Evolutionary conservation across 1,140 invertebrate genomes (phyloP).

Genomic region (Cherax quadricarinatus): DNA sequence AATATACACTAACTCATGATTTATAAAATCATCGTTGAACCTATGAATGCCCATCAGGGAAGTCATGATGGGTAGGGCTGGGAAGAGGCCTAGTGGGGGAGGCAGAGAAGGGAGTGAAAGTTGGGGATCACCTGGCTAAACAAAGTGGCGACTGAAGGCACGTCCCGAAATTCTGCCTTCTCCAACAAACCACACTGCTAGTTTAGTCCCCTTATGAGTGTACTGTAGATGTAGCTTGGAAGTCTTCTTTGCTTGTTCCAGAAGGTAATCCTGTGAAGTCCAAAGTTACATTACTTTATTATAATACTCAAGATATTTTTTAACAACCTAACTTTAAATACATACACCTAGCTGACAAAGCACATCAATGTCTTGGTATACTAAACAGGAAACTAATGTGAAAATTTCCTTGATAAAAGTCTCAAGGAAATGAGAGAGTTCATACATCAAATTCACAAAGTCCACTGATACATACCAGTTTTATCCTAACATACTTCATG

Average conservation of each 20-base stretch:
- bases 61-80: slow-evolving; percentile 46
- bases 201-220: neutral
- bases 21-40: slow-evolving; percentile 29
- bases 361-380: slow-evolving; percentile 11
- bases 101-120: slow-evolving; percentile 39
- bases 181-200: neutral
- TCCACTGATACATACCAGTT: neutral
- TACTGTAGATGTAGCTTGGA: neutral
- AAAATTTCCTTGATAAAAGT: slow-evolving; percentile 16
- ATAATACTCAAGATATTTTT: neutral
- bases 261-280: slow-evolving; percentile 36
- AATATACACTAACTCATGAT: slow-evolving; percentile 36
- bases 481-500: neutral
- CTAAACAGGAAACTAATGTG: neutral
- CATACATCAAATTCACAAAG: slow-evolving; percentile 4
- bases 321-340: neutral
- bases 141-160: slow-evolving; percentile 36
- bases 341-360: neutral
- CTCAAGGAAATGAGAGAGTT: slow-evolving; percentile 1
- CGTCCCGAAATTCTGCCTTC: slow-evolving; percentile 10
- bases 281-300: slow-evolving; percentile 21
- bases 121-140: slow-evolving; percentile 67
- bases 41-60: slow-evolving; percentile 50
- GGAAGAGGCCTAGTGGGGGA: slow-evolving; percentile 43
- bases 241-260: slow-evolving; percentile 15